These are phyloP conservation scores for Trichoplusia ni DNA, from an alignment of 1,140 invertebrate species.

Conservation along the genomic window DNA sequence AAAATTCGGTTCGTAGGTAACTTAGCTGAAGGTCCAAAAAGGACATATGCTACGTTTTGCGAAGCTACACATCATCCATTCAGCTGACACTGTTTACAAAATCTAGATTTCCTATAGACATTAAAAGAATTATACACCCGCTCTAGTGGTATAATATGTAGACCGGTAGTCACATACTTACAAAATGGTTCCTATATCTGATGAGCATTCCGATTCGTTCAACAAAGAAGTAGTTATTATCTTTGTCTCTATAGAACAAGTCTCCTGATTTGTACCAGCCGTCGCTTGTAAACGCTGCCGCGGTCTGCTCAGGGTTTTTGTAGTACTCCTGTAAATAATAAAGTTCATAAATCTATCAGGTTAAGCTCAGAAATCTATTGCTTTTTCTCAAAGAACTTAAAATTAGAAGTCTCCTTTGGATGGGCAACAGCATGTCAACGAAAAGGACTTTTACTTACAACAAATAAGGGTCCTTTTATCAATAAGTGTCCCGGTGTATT, in stretches of 20 bases:
- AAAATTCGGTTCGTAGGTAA: no score
- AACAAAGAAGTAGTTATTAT: conserved; percentile 85
- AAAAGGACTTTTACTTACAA: conserved; percentile 22
- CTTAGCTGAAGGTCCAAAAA: no score
- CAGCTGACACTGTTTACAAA: no score
- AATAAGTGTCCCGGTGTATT: conserved; percentile 41
- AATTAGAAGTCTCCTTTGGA: no score
- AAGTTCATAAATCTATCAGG: no score
- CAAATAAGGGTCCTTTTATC: conserved; percentile 33
- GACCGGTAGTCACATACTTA: conserved; percentile 50
- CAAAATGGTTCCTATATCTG: conserved; percentile 82
- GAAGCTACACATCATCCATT: no score
- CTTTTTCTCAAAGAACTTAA: no score
- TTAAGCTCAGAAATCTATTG: no score
- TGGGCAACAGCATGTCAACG: no score
- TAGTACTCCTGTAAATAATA: conserved; percentile 68
- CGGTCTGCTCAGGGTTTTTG: conserved; percentile 82
- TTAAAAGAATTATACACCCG: neutral
- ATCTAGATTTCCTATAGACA: no score
- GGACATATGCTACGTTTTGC: no score
- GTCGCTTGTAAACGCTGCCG: conserved; percentile 55
- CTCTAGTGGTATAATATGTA: neutral
- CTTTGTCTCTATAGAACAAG: conserved; percentile 85
- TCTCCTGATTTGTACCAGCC: conserved; percentile 85
- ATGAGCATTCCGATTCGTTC: conserved; percentile 89